These are phyloP conservation scores for Melanerpes formicivorus DNA, from an alignment of 2,113 vertebrate species.

Conservation along the genomic window DNA sequence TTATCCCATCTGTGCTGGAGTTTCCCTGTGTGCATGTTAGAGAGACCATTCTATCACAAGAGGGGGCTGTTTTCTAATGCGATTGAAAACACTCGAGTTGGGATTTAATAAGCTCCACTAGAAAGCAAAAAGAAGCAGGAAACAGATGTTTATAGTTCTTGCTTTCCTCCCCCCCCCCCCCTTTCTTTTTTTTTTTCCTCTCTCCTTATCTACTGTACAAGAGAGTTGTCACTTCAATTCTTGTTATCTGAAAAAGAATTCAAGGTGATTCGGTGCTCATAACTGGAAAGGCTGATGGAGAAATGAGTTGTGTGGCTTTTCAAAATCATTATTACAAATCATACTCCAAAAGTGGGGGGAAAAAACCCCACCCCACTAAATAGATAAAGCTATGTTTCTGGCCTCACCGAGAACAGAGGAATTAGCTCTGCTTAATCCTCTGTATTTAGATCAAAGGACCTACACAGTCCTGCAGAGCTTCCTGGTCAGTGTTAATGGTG, in stretches of 20 bases:
- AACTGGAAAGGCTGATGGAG: not conserved
- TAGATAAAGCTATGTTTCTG: not conserved
- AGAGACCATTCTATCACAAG: constrained; percentile 65
- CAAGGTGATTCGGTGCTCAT: not conserved
- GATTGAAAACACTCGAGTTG: not conserved
- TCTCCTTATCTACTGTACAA: not conserved
- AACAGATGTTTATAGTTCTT: constrained; percentile 7
- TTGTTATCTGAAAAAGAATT: not conserved
- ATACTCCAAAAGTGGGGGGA: not conserved
- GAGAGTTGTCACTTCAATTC: not conserved
- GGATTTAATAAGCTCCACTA: not conserved
- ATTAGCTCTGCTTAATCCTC: accelerated
- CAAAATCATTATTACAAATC: not conserved
- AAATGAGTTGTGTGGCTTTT: not conserved
- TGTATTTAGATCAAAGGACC: not conserved
- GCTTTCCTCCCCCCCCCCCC: accelerated
- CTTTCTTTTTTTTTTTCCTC: not conserved
- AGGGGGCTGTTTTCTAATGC: constrained; percentile 71
- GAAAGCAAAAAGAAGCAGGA: not conserved
- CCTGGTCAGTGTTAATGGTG: not conserved
- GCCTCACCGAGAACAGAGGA: not conserved
- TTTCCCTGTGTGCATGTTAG: not conserved
- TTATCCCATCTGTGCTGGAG: not conserved
- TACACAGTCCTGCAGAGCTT: not conserved
- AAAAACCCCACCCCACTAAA: not conserved